Conservation (phyloP, 2,113 vertebrate genomes). For the Lophotis ruficrista region DNA sequence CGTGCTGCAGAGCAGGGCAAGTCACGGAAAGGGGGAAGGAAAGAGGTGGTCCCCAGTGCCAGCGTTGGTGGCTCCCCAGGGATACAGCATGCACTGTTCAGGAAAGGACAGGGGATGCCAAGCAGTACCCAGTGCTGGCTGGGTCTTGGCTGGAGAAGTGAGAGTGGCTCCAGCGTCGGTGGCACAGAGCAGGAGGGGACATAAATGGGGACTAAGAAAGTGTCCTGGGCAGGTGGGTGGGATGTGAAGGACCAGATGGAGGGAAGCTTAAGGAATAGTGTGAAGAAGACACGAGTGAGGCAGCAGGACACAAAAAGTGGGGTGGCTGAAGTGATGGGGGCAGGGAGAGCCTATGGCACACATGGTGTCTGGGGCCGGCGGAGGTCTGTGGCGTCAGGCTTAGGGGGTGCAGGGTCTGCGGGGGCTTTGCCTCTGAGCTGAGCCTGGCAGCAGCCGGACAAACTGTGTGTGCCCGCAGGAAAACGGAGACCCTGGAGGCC, state of each 20-base stretch:
- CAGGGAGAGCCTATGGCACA: accelerated
- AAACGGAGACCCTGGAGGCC: constrained; percentile 75
- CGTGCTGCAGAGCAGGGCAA: background rate
- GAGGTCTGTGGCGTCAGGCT: background rate
- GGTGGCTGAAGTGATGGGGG: background rate
- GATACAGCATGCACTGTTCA: background rate
- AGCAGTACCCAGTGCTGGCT: background rate
- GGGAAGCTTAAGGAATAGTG: background rate
- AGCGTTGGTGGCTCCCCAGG: background rate
- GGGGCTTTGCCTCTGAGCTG: background rate
- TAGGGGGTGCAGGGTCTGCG: background rate
- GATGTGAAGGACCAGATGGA: background rate
- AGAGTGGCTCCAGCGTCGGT: background rate
- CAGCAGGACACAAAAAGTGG: background rate
- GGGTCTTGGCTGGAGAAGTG: background rate
- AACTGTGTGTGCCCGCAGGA: constrained; percentile 62
- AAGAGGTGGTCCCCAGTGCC: background rate
- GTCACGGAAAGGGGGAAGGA: background rate
- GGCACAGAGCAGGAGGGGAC: background rate
- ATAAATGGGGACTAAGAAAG: background rate
- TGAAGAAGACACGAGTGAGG: background rate
- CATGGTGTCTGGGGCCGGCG: background rate
- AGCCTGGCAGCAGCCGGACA: background rate
- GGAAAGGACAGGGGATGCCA: background rate
- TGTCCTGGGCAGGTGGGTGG: background rate